phyloP scores from a whole-genome alignment of 2,113 vertebrate genomes.

The Corythaixoides concolor region DNA sequence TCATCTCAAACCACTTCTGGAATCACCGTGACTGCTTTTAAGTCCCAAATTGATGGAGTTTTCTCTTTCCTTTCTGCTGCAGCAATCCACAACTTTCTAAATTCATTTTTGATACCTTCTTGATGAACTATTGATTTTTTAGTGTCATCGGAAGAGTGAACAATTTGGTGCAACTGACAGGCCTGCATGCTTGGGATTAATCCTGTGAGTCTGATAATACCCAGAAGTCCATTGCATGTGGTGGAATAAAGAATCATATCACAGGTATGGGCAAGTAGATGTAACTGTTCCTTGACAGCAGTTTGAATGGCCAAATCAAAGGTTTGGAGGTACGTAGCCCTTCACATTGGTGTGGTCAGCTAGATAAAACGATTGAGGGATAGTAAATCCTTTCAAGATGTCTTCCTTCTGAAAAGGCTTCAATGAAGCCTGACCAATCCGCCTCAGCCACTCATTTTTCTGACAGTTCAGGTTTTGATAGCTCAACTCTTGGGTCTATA shows the following conservation, averaged over 20 bases:
- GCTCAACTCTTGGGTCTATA: too few species aligned
- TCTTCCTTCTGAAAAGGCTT: too few species aligned
- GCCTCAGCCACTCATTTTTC: too few species aligned
- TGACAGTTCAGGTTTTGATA: too few species aligned
- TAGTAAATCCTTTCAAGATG: too few species aligned
- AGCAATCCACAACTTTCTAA: not conserved
- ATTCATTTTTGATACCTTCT: not conserved
- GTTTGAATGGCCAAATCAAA: not conserved
- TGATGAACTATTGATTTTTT: not conserved
- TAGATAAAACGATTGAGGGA: too few species aligned
- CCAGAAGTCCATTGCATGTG: not conserved
- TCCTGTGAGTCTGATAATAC: not conserved
- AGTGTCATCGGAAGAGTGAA: not conserved
- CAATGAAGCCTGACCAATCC: too few species aligned
- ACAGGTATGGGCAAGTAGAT: not conserved
- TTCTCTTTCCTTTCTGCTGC: not conserved
- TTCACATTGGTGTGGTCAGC: too few species aligned
- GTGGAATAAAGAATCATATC: not conserved
- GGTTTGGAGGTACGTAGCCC: too few species aligned
- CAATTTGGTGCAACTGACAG: not conserved
- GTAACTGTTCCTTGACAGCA: not conserved
- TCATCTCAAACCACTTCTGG: not conserved
- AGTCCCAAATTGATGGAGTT: not conserved
- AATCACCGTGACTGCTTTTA: not conserved
- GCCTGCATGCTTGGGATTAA: not conserved